Conservation (phyloP, 2,113 vertebrate species). For the Emydocephalus ijimae region DNA sequence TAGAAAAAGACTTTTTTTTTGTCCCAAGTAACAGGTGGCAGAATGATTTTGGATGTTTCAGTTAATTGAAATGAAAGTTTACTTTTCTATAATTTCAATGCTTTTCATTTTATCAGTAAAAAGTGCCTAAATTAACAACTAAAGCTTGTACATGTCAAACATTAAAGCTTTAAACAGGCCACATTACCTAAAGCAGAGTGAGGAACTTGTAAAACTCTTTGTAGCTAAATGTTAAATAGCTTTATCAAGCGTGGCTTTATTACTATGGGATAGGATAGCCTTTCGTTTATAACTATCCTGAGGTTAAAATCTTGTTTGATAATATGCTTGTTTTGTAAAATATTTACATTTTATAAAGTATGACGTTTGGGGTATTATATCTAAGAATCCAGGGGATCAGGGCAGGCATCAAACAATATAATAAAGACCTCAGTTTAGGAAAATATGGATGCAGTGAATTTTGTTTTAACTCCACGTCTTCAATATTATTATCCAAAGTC, state of each 20-base stretch:
- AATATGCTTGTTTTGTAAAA: neutral
- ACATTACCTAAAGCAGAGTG: neutral
- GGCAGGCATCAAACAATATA: neutral
- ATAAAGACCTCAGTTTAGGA: neutral
- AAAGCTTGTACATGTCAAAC: neutral
- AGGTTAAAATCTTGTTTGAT: neutral
- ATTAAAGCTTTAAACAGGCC: neutral
- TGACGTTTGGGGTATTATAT: neutral
- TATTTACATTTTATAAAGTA: neutral
- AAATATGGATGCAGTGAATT: neutral
- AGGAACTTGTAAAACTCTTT: neutral
- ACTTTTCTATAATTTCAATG: neutral
- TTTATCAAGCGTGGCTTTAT: neutral
- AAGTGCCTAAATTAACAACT: neutral
- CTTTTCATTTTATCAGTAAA: conserved; percentile 11
- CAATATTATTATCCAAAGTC: neutral
- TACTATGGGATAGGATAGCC: neutral
- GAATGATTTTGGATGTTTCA: neutral
- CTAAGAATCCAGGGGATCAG: neutral
- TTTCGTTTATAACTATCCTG: neutral
- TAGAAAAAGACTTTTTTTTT: neutral
- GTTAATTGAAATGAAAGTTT: neutral
- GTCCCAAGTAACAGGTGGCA: neutral
- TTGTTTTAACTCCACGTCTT: neutral
- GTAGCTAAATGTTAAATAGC: too few species aligned